Base-by-base conservation (phyloP, 2,797 vertebrate genomes). In the Chelmon rostratus region DNA sequence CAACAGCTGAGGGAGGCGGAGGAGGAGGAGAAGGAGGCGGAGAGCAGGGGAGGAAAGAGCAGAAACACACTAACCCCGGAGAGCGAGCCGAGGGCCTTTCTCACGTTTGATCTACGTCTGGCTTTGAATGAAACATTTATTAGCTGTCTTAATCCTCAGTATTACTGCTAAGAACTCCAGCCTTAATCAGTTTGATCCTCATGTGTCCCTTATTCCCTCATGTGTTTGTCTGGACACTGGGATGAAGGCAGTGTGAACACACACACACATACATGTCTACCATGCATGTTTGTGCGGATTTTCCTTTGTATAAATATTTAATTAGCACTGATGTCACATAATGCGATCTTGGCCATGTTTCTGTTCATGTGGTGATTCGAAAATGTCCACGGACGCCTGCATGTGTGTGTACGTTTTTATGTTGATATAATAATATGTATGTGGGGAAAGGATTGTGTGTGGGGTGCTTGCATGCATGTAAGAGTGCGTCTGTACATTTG, bases 51-150 rank as follows among this genome's bases (percentile, higher is more conserved):
- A 68, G 11, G 61, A 71, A 62, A 73, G 71, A 78, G 58, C 66
- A 79, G 79, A 79, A 68, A 72, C 65, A 42, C 23, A 52, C 68
- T 58, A 52, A 86, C 76, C 80, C 78, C 61, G 52, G 50, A 76
- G 72, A 81, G 68, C 10, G 13, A 82, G 86, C 76, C 15, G 25
- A 71, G 50, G 78, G 80, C 44, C 80, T 79, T 84, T 91, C 90
- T 90, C 82, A 85, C 35, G 53, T 93, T 91, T 92, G 89, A 92
- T 86, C 88, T 78, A 18, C 37, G 25, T 42, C 81, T 81, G 76
- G 68, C 89, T 91, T 83, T 79, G 68, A 90, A 92, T 92, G 83
- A 93, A 94, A 94, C 82, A 92, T 92, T 92, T 89, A 94, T 92
- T 88, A 89, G 89, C 83, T 76, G 77, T 77, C 63, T 71, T 92